phyloP scores from a whole-genome alignment of 2,888 invertebrate species.

The Augiades crinisus region DNA sequence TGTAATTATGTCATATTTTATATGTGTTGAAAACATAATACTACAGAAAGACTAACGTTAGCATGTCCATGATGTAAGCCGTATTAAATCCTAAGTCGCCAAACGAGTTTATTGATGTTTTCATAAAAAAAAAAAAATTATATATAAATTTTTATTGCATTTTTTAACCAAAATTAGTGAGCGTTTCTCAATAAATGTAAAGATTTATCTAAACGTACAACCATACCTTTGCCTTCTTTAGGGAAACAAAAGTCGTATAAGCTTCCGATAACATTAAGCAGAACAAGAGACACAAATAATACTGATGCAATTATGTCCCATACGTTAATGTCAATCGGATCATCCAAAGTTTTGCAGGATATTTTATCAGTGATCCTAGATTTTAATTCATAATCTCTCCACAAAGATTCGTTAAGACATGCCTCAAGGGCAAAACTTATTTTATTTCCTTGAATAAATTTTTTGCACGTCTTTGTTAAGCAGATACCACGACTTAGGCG shows the following conservation, averaged over 20 bases:
- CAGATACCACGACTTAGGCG: conserved; percentile 40
- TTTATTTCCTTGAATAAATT: conserved; percentile 29
- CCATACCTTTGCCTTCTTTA: conserved; percentile 26
- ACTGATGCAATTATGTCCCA: conserved; percentile 51
- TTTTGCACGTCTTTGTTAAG: conserved; percentile 37
- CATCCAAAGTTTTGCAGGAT: conserved; percentile 49
- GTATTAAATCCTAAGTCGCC: too few relatives aligned
- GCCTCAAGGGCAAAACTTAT: conserved; percentile 35
- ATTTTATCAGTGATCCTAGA: conserved; percentile 42
- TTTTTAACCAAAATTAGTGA: too few relatives aligned
- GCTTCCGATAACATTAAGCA: conserved; percentile 54
- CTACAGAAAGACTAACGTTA: too few relatives aligned
- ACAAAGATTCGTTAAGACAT: conserved; percentile 49
- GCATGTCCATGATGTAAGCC: too few relatives aligned
- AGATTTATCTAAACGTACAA: too few relatives aligned
- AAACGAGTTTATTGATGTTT: too few relatives aligned
- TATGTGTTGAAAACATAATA: too few relatives aligned
- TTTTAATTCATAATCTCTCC: conserved; percentile 50
- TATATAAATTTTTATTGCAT: too few relatives aligned
- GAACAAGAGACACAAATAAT: conserved; percentile 47
- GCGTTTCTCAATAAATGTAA: too few relatives aligned
- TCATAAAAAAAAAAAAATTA: too few relatives aligned
- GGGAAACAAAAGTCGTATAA: conserved; percentile 44
- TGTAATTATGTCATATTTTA: too few relatives aligned
- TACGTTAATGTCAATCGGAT: conserved; percentile 41